Conservation (phyloP, 2,797 vertebrate species). For the Adrianichthys oophorus region DNA sequence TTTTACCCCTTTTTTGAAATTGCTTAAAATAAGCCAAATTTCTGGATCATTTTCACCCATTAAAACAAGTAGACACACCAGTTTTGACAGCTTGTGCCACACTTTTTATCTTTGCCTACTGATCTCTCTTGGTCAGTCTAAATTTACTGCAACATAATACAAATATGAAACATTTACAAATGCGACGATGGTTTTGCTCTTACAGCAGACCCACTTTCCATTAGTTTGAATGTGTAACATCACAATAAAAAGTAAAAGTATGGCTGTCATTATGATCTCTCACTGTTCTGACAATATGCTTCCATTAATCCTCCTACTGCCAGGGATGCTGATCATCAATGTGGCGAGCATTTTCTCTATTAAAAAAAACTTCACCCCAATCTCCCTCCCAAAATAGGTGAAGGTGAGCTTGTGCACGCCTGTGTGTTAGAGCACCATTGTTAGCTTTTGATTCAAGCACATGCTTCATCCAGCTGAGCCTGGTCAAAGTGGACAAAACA, state of each 20-base stretch:
- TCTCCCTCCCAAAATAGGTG: slow-evolving; percentile 3
- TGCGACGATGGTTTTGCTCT: slow-evolving; percentile 1
- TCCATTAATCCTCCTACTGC: slow-evolving; percentile 26
- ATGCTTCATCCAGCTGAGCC: slow-evolving; percentile 37
- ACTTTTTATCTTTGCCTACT: too few species aligned
- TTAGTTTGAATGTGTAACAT: slow-evolving; percentile 14
- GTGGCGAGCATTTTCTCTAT: slow-evolving; percentile 8
- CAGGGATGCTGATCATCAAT: slow-evolving; percentile 8
- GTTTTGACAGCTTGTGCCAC: too few species aligned
- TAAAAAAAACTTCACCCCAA: slow-evolving; percentile 14
- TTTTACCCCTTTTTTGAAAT: too few species aligned
- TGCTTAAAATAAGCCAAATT: too few species aligned
- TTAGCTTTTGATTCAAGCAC: slow-evolving; percentile 33
- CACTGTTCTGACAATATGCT: slow-evolving; percentile 24
- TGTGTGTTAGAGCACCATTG: slow-evolving; percentile 18
- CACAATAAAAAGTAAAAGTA: slow-evolving; percentile 9
- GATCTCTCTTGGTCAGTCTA: background rate
- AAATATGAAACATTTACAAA: slow-evolving; percentile 6
- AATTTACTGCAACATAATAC: background rate
- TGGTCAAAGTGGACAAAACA: slow-evolving; percentile 20
- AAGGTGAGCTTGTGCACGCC: slow-evolving; percentile 31
- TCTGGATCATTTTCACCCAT: too few species aligned
- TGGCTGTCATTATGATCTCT: background rate
- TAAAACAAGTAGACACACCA: too few species aligned
- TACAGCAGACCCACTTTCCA: background rate